Evolutionary conservation across 2,888 invertebrate genomes (phyloP), one percentile per base, ranked within the genome.

Genomic region (Tachina grossa): DNA sequence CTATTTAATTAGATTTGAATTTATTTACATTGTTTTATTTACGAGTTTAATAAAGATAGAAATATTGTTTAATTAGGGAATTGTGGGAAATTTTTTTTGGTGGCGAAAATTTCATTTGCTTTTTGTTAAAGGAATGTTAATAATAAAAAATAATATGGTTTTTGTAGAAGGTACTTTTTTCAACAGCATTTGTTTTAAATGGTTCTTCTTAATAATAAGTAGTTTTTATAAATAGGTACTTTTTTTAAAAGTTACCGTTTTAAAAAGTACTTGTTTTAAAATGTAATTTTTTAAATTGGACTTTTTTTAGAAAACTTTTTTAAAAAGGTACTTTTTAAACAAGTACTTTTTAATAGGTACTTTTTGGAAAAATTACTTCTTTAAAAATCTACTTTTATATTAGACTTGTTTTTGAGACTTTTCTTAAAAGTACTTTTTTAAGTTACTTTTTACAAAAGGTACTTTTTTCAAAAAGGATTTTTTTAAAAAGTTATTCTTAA

Each of bases 1-100:
- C 5, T 49, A n/a, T 51, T 61, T 51, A 19, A 51, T 41, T 74
- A 0, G 1, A 4, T n/a, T 71, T 45, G 2, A 43, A 10, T 22
- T n/a, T 66, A 55, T 76, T 66, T 66, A 76, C 55, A 75, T 43
- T 14, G 16, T 22, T 45, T 65, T 53, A 45, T 41, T 75, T 53
- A 76, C 55, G 5, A 31, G 31, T 31, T 31, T 31, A 47, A 9
- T 53, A 2, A 19, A 43, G 13, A 39, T 8, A 16, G 31, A 55
- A n/a, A 55, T 22, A 55, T 22, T 22, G 55, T 13, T 2, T 5
- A 59, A 59, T 13, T 14, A 43, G n/a, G 13, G 0, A 13, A 9
- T 75, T 61, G 9, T 57, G 45, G 71, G 39, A 43, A 57, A 31
- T 6, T 9, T 19, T 1, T 55, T 43, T 16, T 13, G 3, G 0